Base-by-base conservation (phyloP, 2,113 vertebrate genomes). In the Mustela lutreola region DNA sequence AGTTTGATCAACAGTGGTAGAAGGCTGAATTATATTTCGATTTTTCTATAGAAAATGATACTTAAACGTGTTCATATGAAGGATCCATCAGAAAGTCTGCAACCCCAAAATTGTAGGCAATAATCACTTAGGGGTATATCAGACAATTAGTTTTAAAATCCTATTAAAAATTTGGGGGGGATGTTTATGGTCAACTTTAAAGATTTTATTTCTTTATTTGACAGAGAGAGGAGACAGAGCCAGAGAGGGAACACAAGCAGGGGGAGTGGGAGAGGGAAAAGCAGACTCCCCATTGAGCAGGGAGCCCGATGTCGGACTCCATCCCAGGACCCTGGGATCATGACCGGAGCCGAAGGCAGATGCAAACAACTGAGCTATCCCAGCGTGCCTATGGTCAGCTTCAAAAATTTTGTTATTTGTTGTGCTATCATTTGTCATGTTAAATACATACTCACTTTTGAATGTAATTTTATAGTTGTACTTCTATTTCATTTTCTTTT, bases 401-500 rank as follows among this genome's bases (percentile, higher is more conserved):
- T 95, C 80, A 11, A 92, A 85, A 83, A n/a, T 75, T 76, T 91
- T 94, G 11, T 89, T 63, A 94, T 95, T 79, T 96, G 19, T 94
- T 88, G 7, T 96, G 14, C 48, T 86, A 56, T 76, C 2, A 28
- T 93, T 92, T 94, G 11, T 91, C 48, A 31, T 91, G 90, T 62
- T 94, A 84, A 95, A 89, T 94, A 96, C 95, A 96, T 83, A 73
- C 42, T 97, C 28, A 60, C 21, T 65, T 71, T 95, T 78, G 71
- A 97, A 78, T 48, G 11, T 53, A 84, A 92, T 88, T 91, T 95
- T 95, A 71, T 75, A 79, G 85, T 95, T 95, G 45, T 83, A 42
- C 58, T 93, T 96, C 94, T 85, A 8, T 70, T 86, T 79, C 3
- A 28, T 36, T 50, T 75, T 76, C 26, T 31, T 78, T 76, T 48